phyloP scores from a whole-genome alignment of 2,888 invertebrate species.

The Mystacides longicornis region DNA sequence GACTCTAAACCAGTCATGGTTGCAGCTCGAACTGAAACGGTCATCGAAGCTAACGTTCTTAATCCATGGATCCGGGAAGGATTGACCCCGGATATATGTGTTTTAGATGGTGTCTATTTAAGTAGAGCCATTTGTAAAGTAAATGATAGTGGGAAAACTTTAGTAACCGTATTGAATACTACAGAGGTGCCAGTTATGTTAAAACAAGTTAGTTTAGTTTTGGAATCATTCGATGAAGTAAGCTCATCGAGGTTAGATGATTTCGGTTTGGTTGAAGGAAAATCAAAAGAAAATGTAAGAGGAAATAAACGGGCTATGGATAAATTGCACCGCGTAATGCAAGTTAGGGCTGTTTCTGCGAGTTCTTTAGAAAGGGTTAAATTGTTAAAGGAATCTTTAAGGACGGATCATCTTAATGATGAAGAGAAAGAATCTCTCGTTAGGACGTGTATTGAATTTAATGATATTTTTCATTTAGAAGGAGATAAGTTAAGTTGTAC shows the following conservation, averaged over 20 bases:
- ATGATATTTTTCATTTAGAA: constrained; percentile 27
- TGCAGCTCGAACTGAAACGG: not conserved
- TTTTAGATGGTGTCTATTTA: not conserved
- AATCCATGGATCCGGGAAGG: not conserved
- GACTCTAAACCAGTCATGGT: not conserved
- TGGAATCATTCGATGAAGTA: not conserved
- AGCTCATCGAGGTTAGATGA: not conserved
- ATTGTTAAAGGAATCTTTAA: not conserved
- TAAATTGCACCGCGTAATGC: not conserved
- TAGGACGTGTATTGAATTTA: constrained; percentile 21
- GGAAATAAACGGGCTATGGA: not conserved
- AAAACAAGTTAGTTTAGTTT: not conserved
- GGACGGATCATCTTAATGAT: constrained; percentile 26
- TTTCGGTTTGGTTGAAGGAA: too few species aligned
- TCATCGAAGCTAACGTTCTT: not conserved
- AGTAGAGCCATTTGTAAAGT: not conserved
- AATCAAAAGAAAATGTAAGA: too few species aligned
- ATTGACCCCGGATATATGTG: not conserved
- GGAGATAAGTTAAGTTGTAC: constrained; percentile 27
- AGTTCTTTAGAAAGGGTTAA: not conserved
- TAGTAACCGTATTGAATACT: not conserved
- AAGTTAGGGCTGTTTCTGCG: not conserved
- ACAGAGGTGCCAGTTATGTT: not conserved
- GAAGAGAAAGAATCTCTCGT: constrained; percentile 28
- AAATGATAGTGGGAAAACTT: not conserved